These are phyloP conservation scores for Aricia artaxerxes DNA, from an alignment of 2,888 invertebrate genomes.

Conservation along the genomic window DNA sequence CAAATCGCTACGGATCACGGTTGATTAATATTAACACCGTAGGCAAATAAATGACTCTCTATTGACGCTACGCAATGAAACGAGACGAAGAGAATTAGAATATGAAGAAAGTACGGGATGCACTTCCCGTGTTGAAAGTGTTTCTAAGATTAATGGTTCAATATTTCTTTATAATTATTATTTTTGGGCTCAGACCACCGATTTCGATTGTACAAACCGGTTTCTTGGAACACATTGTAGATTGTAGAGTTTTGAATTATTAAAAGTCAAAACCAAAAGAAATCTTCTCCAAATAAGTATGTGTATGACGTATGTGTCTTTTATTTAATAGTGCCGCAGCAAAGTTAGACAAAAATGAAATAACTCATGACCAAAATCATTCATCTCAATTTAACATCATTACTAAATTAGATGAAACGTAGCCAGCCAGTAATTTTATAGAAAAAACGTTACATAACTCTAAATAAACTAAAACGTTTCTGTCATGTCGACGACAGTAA, in stretches of 20 bases:
- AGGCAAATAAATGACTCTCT: constrained; percentile 34
- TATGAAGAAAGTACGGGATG: constrained; percentile 22
- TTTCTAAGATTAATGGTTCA: constrained; percentile 10
- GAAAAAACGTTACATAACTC: constrained; percentile 24
- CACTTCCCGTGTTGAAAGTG: constrained; percentile 22
- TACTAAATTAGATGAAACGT: constrained; percentile 9
- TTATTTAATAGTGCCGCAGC: neutral
- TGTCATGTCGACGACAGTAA: constrained; percentile 65
- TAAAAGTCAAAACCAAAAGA: neutral
- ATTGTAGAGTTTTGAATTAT: neutral
- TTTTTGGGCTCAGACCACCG: constrained; percentile 1
- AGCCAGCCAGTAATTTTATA: constrained; percentile 27
- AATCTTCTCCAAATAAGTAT: too few species aligned
- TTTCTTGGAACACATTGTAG: neutral
- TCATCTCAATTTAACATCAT: neutral
- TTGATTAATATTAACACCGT: constrained; percentile 38
- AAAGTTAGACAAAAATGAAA: neutral
- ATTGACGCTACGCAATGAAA: constrained; percentile 41
- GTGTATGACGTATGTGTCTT: too few species aligned
- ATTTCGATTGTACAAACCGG: neutral
- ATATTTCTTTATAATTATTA: constrained; percentile 12
- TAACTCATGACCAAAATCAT: neutral
- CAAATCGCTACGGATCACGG: constrained; percentile 40
- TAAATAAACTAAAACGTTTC: constrained; percentile 49
- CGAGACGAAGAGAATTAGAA: constrained; percentile 32